Base-by-base conservation (phyloP, 2,797 vertebrate genomes). In the Halcyon leucocephala region DNA sequence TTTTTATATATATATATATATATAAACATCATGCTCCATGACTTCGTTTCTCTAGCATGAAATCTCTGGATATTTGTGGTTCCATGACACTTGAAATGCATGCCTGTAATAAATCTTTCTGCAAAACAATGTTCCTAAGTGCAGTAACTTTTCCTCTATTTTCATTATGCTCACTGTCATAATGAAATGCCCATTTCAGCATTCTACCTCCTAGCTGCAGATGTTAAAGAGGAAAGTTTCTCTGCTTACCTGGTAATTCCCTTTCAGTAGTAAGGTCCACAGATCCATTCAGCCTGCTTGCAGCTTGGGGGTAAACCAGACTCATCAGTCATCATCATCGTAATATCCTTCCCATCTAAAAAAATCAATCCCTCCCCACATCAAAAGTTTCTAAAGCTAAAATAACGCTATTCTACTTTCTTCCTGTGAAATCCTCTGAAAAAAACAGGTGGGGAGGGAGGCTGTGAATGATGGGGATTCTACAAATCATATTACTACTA, bases 281-380 rank as follows among this genome's bases (percentile, higher is more conserved):
- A 94, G 81, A 94, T 96, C 93, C 92, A 62, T 73, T 94, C 95
- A 96, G 90, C 86, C 95, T 92, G 74, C 86, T 94, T 94, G 93
- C 84, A 96, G 93, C 93, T 94, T 95, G 93, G 69, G 78, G 81
- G 95, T 74, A 96, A 97, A 96, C 86, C 89, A 96, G 60, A 87
- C 92, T 95, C 76, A 93, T 93, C 91, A 96, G 93, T 88, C 91
- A 82, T 14, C 4, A 5, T 52, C 61, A 5, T 48, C 61, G 95
- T 58, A 88, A 84, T 72, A 90, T 62, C 49, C 70, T 88, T 85
- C 64, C 33, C 44, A 57, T 11, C 54, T 89, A 42, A 48, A 87
- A 49, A 73, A 92, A 89, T n/a, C 80, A 39, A 80, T 5, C 61
- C 90, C 44, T 92, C 44, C 83, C 51, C 54, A 64, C 20, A 85